Base-by-base conservation (phyloP, 2,888 invertebrate genomes). In the Drosophila diplacantha region DNA sequence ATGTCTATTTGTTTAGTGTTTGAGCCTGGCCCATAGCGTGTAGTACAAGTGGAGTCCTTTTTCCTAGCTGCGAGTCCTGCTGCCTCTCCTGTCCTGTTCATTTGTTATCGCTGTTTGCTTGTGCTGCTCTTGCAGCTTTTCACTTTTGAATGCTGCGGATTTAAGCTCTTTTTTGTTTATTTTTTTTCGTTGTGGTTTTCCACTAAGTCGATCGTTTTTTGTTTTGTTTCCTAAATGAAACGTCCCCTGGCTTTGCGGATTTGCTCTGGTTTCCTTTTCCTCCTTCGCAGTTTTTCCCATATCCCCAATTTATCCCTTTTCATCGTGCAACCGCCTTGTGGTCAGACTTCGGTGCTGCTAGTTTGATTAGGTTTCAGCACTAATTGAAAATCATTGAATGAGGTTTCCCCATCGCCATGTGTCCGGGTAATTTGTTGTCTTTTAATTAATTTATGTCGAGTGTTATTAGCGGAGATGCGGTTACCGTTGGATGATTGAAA, bases 1-100 rank as follows among this genome's bases (percentile, higher is more conserved):
- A 81, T 78, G 76, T 81, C 83, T 81, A 81, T 81, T 81, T 82
- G 78, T 75, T 78, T 75, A 75, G 83, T 74, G 64, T 69, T 71
- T 68, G 62, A 60, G 60, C 60, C 69, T 71, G 71, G 58, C 68
- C 74, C 69, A 57, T 60, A 62, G 64, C 70, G 62, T 67, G 73
- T 49, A 53, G 43, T 57, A 56, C 56, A 65, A 46, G 29, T 22
- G 41, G 32, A 52, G 51, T 41, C 18, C 39, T 50, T 16, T 20
- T 35, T 16, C 24, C 41, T 18, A 26, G 39, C 44, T 39, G 41
- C 29, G 31, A 38, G 34, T 60, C 49, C 43, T 38, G 26, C 35
- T 18, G 2, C 16, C 18, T 11, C 41, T 59, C 50, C 57, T 67
- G 51, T 57, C 57, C 57, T 67, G 51, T 74, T 79, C 78, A 81